A percentile compares a stretch with the other conserved stretches of the same genome.
Evolutionary conservation across 1,140 invertebrate species (phyloP).

Genomic region (Hycleus phaleratus): DNA sequence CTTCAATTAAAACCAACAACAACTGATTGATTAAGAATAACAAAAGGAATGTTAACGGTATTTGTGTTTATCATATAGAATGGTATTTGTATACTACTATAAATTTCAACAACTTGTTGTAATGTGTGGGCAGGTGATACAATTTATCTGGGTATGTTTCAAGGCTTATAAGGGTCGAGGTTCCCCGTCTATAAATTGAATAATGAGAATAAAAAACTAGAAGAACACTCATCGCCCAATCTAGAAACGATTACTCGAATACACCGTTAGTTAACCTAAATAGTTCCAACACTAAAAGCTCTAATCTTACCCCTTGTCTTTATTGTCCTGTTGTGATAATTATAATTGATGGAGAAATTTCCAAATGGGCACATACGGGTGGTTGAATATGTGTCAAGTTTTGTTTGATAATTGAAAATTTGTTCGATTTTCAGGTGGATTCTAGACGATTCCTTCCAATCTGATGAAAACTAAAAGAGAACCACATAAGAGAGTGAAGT

Average conservation of each 20-base stretch:
- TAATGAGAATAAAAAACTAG: too few relatives aligned
- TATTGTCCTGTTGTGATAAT: too few relatives aligned
- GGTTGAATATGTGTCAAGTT: too few relatives aligned
- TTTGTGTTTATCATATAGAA: too few relatives aligned
- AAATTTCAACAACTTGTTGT: constrained; percentile 1
- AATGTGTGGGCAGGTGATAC: constrained; percentile 12
- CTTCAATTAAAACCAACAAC: too few relatives aligned
- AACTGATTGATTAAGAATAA: too few relatives aligned
- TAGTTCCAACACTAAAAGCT: background rate
- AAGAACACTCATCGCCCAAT: too few relatives aligned
- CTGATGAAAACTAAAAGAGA: background rate
- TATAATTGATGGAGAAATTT: too few relatives aligned
- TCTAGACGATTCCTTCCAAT: background rate
- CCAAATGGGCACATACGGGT: too few relatives aligned
- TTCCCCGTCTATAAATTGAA: too few relatives aligned
- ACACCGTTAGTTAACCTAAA: constrained; percentile 9
- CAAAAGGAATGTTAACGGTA: too few relatives aligned
- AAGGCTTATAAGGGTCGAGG: constrained; percentile 10
- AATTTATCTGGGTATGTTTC: constrained; percentile 9
- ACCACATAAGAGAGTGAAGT: constrained; percentile 4
- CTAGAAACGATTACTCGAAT: background rate
- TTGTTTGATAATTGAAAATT: background rate
- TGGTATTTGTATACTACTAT: too few relatives aligned
- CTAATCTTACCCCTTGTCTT: constrained; percentile 3
- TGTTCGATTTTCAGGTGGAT: background rate